Conservation (phyloP, 2,797 vertebrate genomes). For the Myotis vivesi region DNA sequence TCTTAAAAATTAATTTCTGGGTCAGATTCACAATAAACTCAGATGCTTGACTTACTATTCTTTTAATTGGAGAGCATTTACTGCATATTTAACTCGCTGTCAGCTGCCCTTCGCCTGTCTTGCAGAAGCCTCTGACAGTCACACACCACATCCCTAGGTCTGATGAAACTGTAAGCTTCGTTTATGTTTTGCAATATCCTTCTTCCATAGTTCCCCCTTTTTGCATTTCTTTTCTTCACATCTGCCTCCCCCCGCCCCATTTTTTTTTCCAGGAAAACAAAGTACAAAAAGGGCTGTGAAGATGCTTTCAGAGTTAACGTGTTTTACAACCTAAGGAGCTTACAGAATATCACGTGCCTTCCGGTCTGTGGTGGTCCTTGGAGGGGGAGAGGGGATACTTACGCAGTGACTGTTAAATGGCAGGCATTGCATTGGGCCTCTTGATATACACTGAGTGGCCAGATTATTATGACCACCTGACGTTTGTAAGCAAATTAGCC, state of each 20-base stretch:
- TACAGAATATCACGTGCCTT: neutral
- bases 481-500: too few species aligned
- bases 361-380: neutral
- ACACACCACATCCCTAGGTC: neutral
- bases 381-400: neutral
- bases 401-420: neutral
- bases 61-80: neutral
- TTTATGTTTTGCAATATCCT: neutral
- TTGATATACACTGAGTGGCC: neutral
- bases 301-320: slow-evolving; percentile 34
- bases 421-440: neutral
- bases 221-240: neutral
- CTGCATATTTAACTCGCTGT: neutral
- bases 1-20: slow-evolving; percentile 60
- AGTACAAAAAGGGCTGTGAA: slow-evolving; percentile 32
- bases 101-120: neutral
- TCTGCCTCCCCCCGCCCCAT: neutral
- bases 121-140: neutral
- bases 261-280: neutral
- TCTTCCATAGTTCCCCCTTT: neutral
- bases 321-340: neutral
- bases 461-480: too few species aligned
- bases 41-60: neutral
- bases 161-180: neutral
- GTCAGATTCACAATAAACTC: slow-evolving; percentile 39